Evolutionary conservation across 2,888 invertebrate genomes (phyloP), one percentile per base, ranked within the genome.

Genomic region (Masnerella sp.): DNA sequence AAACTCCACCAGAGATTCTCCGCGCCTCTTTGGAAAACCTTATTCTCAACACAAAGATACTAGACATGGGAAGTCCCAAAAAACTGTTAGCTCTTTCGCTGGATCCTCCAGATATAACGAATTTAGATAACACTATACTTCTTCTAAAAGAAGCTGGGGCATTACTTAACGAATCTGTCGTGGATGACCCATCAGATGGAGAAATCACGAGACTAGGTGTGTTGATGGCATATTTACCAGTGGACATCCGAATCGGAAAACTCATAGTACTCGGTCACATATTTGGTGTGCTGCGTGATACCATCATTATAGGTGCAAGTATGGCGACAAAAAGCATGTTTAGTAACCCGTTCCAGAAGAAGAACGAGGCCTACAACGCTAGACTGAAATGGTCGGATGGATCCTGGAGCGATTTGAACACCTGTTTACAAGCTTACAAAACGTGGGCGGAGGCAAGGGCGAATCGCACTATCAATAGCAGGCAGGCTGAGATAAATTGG

Each of bases 61-160:
- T 98, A 47, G 91, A 96, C 43, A 92, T 97, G 90, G 95, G 94
- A 12, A 90, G 91, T 71, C 93, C 95, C 0, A 94, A 95, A 25
- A 92, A 93, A 22, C 90, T 98, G 20, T 88, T 98, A 0, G 96
- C 94, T 0, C 88, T 95, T 22, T 95, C 97, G 0, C 89, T 98
- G 86, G 93, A 95, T 80, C 96, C 97, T 11, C 98, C 98, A 0
- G 92, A 95, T 84, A 89, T 96, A 2, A 3, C 17, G 0, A 95
- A 95, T 82, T 94, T 98, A 77, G 91, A 93, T 72, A 90, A 92
- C 59, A 95, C 97, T 0, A 90, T 98, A 74, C 90, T 96, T 9
- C 89, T 91, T 32, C 89, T 98, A 2, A 98, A 97, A 89, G 95
- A 95, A 89, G 89, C 92, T 8, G 96, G 97, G 4, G 97, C 94